These are phyloP conservation scores for Rotaria socialis DNA, from an alignment of 2,888 invertebrate genomes.

Conservation along the genomic window DNA sequence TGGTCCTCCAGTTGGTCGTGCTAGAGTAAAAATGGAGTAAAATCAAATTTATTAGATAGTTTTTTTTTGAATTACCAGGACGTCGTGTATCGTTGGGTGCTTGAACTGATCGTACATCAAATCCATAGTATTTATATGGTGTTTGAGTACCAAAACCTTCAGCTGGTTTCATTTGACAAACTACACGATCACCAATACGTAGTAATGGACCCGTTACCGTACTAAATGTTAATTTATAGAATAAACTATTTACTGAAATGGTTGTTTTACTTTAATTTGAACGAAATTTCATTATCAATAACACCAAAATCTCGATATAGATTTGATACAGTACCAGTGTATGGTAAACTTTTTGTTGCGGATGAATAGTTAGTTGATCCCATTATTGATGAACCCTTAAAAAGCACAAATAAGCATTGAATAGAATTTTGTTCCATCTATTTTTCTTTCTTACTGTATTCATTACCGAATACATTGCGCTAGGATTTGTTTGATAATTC, in stretches of 20 bases:
- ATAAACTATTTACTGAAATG: too few relatives aligned
- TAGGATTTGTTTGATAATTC: constrained; percentile 5
- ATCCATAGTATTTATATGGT: not conserved
- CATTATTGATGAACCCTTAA: not conserved
- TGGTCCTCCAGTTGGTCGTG: not conserved
- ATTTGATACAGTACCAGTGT: constrained; percentile 32
- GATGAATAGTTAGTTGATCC: not conserved
- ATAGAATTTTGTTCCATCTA: not conserved
- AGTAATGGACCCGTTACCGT: not conserved
- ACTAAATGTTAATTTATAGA: not conserved
- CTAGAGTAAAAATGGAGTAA: not conserved
- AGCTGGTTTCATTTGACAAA: constrained; percentile 30
- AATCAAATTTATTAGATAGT: not conserved
- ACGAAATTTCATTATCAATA: constrained; percentile 36
- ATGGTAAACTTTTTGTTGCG: constrained; percentile 28
- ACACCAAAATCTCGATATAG: constrained; percentile 24
- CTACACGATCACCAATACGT: constrained; percentile 31
- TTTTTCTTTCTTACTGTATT: not conserved
- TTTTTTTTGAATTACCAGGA: not conserved
- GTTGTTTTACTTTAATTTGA: not conserved
- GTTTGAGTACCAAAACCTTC: constrained; percentile 24
- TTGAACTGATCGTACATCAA: not conserved
- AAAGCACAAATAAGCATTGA: not conserved
- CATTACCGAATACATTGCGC: constrained; percentile 14
- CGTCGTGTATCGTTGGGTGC: not conserved